Conservation (phyloP, 2,888 invertebrate genomes). For the Cactoblastis cactorum region DNA sequence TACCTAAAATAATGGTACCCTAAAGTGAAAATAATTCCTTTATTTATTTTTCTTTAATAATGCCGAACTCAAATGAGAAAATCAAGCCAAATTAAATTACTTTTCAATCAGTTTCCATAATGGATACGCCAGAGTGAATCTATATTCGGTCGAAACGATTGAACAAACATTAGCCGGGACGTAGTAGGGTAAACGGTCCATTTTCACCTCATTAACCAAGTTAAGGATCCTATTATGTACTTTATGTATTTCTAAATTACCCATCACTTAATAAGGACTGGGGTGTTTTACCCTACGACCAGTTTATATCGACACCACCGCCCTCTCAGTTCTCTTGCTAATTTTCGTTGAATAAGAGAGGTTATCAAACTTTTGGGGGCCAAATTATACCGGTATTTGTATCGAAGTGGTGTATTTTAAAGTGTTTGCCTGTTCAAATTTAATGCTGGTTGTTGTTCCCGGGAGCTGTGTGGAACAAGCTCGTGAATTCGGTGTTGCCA, state of each 20-base stretch:
- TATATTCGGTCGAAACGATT: constrained; percentile 30
- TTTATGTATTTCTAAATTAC: constrained; percentile 79
- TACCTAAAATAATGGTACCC: no score
- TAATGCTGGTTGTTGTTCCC: constrained; percentile 53
- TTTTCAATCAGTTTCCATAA: neutral
- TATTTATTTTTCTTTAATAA: no score
- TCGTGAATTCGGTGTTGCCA: constrained; percentile 41
- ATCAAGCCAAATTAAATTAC: neutral
- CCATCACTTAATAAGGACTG: constrained; percentile 74
- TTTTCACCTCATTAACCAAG: constrained; percentile 77
- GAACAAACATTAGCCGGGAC: constrained; percentile 46
- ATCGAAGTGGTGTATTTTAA: constrained; percentile 64
- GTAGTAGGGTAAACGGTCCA: constrained; percentile 58
- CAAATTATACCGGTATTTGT: constrained; percentile 43
- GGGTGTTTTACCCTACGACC: constrained; percentile 58
- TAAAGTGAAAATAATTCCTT: no score
- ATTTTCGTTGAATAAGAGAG: constrained; percentile 19
- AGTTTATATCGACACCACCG: constrained; percentile 38
- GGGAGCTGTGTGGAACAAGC: constrained; percentile 47
- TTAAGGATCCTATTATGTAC: constrained; percentile 78
- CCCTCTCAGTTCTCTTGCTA: constrained; percentile 20
- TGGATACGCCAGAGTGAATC: neutral
- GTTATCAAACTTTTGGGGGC: constrained; percentile 26
- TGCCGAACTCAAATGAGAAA: neutral
- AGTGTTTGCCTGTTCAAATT: constrained; percentile 73